These are phyloP conservation scores for Lycaena phlaeas DNA, from an alignment of 2,888 invertebrate genomes.

Conservation along the genomic window DNA sequence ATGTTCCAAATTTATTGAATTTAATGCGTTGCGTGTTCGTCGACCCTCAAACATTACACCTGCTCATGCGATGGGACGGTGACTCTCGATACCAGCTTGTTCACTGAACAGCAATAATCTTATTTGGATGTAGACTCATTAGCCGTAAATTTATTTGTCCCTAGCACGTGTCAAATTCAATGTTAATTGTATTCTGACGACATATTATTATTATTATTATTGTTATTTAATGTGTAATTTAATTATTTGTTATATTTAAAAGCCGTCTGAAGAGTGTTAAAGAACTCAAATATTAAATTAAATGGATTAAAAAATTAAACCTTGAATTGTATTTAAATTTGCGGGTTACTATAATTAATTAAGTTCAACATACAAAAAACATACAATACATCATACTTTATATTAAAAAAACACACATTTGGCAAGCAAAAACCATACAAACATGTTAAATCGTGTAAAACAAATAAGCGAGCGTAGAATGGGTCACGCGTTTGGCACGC, in stretches of 20 bases:
- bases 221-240: too few species aligned
- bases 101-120: conserved; percentile 24
- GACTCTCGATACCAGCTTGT: conserved; percentile 5
- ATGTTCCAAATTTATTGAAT: neutral
- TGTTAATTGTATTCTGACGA: conserved; percentile 12
- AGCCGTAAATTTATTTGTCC: conserved; percentile 13
- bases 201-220: neutral
- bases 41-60: neutral
- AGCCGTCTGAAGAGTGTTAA: too few species aligned
- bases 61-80: neutral
- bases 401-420: neutral
- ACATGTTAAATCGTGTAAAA: conserved; percentile 63
- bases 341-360: too few species aligned
- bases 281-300: too few species aligned
- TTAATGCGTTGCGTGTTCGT: neutral
- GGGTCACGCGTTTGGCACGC: conserved; percentile 39
- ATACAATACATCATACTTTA: too few species aligned
- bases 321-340: too few species aligned
- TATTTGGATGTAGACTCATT: conserved; percentile 19
- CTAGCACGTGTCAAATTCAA: conserved; percentile 19
- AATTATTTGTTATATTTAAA: too few species aligned
- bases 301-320: too few species aligned
- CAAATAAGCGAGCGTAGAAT: conserved; percentile 44
- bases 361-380: too few species aligned
- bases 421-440: conserved; percentile 27